A percentile compares a stretch with the other conserved stretches of the same genome.
These are phyloP conservation scores for Epinephelus coioides DNA, from an alignment of 2,797 vertebrate genomes.

Conservation along the genomic window DNA sequence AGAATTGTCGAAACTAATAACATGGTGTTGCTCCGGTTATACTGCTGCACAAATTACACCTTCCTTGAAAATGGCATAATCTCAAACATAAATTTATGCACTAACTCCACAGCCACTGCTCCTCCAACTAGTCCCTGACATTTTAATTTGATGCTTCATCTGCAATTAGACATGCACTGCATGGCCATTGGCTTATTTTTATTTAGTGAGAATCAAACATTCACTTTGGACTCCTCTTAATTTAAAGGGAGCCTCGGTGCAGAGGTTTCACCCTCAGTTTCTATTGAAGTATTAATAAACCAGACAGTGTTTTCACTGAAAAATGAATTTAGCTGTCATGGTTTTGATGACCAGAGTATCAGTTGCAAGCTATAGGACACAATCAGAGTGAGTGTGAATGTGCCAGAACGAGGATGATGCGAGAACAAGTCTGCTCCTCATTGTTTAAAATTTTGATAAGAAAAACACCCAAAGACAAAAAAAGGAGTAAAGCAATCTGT, in stretches of 20 bases:
- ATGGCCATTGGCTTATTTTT: conserved; percentile 77
- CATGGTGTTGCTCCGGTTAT: conserved; percentile 76
- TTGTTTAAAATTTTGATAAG: conserved; percentile 60
- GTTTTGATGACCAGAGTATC: conserved; percentile 50
- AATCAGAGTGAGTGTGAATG: conserved; percentile 19
- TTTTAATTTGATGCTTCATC: conserved; percentile 84
- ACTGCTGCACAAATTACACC: conserved; percentile 76
- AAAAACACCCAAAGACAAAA: conserved; percentile 54
- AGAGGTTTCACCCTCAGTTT: conserved; percentile 46
- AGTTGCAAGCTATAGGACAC: conserved; percentile 40
- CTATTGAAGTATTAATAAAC: conserved; percentile 70
- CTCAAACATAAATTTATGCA: conserved; percentile 73
- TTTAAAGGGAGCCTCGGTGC: conserved; percentile 59
- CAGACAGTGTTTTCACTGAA: conserved; percentile 56
- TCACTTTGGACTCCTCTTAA: conserved; percentile 70
- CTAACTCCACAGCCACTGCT: conserved; percentile 55
- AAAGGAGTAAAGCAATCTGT: conserved; percentile 59
- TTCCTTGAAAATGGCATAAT: conserved; percentile 78
- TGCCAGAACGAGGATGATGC: conserved; percentile 41
- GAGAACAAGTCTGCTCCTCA: conserved; percentile 31
- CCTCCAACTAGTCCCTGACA: conserved; percentile 68
- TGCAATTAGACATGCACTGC: conserved; percentile 80
- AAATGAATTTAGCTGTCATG: conserved; percentile 70
- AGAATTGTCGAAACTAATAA: conserved; percentile 81
- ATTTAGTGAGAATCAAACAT: conserved; percentile 75